Percentiles rank a stretch among this genome's conserved stretches.
Conservation (phyloP, 1,140 invertebrate species). For the Telenomus remus region DNA sequence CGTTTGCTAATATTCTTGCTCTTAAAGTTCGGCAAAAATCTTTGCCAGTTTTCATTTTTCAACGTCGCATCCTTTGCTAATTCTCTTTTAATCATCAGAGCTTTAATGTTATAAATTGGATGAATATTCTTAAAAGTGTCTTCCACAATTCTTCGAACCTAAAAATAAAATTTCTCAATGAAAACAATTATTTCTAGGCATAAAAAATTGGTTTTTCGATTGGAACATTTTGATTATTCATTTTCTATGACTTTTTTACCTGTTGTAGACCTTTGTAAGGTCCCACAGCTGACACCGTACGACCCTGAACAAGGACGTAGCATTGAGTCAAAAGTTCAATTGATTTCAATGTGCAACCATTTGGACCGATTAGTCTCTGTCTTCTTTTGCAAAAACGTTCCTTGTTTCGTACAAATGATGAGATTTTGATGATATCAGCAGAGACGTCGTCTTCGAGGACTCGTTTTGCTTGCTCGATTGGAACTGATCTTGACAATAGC, state of each 20-base stretch:
- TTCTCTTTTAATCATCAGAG: conserved; percentile 98
- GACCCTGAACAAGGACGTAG: conserved; percentile 97
- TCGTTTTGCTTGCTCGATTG: conserved; percentile 93
- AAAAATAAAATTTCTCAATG: not conserved
- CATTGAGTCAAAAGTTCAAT: conserved; percentile 98
- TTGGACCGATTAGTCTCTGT: conserved; percentile 95
- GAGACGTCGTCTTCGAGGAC: conserved; percentile 93
- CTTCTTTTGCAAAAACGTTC: conserved; percentile 97
- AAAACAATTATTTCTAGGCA: too few relatives aligned
- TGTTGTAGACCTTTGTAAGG: conserved; percentile 96
- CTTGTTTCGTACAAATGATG: conserved; percentile 90
- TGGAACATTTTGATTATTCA: too few relatives aligned
- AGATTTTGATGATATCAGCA: conserved; percentile 98
- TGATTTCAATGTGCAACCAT: conserved; percentile 97
- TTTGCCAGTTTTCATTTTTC: conserved; percentile 96
- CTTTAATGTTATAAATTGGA: conserved; percentile 99
- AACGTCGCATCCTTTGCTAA: conserved; percentile 93
- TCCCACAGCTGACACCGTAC: conserved; percentile 97
- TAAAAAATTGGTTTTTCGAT: too few relatives aligned
- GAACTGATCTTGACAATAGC: conserved; percentile 95
- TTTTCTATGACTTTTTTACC: conserved; percentile 2
- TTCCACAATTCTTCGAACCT: conserved; percentile 91
- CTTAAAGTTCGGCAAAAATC: conserved; percentile 97
- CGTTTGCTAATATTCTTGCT: conserved; percentile 92
- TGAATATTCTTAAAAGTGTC: conserved; percentile 99